phyloP scores from a whole-genome alignment of 2,888 invertebrate genomes.

The Neoaliturus tenellus region DNA sequence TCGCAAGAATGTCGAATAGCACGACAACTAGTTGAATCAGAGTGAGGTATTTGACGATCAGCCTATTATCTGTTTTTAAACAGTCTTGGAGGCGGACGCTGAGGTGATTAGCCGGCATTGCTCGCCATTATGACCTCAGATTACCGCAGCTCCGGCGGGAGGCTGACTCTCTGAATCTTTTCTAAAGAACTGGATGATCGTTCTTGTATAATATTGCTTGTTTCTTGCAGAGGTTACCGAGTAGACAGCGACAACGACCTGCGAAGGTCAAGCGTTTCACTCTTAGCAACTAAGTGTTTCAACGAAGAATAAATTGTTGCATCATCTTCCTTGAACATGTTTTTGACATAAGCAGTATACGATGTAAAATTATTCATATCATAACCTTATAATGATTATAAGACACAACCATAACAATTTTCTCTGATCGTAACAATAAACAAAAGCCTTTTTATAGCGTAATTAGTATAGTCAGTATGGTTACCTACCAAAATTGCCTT shows the following conservation, averaged over 20 bases:
- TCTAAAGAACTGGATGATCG: slow-evolving; percentile 8
- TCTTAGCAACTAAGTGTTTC: too few species aligned
- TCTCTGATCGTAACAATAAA: too few species aligned
- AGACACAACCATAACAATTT: too few species aligned
- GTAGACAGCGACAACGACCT: slow-evolving; percentile 24
- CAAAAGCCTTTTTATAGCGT: too few species aligned
- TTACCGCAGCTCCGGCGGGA: neutral
- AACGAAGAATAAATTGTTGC: too few species aligned
- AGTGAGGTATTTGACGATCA: neutral
- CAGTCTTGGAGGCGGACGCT: neutral
- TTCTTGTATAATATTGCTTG: neutral
- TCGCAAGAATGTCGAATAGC: neutral
- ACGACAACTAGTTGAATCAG: neutral
- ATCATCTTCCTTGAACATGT: too few species aligned
- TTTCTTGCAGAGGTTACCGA: neutral
- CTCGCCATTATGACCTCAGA: neutral
- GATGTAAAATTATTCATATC: too few species aligned
- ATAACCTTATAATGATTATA: too few species aligned
- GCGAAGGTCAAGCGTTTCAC: neutral
- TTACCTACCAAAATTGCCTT: too few species aligned
- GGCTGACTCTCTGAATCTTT: neutral
- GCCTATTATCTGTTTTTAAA: neutral
- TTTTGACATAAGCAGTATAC: too few species aligned
- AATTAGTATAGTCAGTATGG: too few species aligned
- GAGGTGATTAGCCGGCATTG: neutral